Evolutionary conservation across 2,113 vertebrate genomes (phyloP).

Genomic region (Numenius arquata): DNA sequence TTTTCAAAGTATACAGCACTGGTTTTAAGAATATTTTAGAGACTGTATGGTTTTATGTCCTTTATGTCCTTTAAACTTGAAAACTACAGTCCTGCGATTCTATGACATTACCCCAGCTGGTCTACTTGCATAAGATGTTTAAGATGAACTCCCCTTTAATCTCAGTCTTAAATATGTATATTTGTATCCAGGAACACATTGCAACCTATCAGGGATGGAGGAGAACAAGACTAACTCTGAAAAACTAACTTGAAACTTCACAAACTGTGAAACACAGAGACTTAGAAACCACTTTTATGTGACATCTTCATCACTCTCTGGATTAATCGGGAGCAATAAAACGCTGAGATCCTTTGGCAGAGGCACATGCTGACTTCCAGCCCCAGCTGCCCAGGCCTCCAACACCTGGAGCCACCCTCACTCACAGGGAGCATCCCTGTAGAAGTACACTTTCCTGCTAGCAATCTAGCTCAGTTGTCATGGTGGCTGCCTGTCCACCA

Average conservation of each 20-base stretch:
- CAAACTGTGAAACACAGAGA: background rate
- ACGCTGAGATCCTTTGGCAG: background rate
- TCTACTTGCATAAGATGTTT: background rate
- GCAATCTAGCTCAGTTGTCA: background rate
- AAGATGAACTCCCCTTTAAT: background rate
- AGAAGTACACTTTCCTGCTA: background rate
- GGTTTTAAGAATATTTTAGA: background rate
- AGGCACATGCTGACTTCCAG: background rate
- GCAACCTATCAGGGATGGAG: background rate
- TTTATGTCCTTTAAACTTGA: background rate
- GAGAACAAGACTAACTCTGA: background rate
- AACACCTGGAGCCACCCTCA: background rate
- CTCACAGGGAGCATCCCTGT: background rate
- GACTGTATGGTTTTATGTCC: background rate
- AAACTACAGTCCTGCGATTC: background rate
- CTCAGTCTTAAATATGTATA: background rate
- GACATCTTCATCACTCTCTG: background rate
- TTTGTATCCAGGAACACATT: background rate
- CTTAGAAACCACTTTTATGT: background rate
- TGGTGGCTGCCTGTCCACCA: rapidly evolving
- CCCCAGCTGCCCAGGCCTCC: background rate
- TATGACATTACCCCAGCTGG: background rate
- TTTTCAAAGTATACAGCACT: background rate
- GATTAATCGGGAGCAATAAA: background rate
- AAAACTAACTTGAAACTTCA: background rate